These are phyloP conservation scores for Cyphomyrus plagiostoma DNA, from an alignment of 2,113 vertebrate species.

Conservation along the genomic window DNA sequence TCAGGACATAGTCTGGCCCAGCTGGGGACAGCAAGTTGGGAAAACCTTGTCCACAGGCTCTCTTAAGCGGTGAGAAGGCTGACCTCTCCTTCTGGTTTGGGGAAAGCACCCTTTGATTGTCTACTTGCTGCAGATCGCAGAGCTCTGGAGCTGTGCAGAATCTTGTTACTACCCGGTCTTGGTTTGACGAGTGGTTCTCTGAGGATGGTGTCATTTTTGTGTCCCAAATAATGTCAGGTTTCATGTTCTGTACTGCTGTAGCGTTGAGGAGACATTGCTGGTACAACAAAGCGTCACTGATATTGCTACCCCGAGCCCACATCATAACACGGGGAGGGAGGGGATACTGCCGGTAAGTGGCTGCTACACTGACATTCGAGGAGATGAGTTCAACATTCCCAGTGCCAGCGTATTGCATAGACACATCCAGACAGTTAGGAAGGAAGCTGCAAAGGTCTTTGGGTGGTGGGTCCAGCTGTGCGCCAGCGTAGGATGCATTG, in stretches of 20 bases:
- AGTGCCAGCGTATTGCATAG: conserved; percentile 77
- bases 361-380: conserved; percentile 89
- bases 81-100: conserved; percentile 73
- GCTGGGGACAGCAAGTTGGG: conserved; percentile 47
- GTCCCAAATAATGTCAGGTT: conserved; percentile 76
- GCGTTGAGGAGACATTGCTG: conserved; percentile 88
- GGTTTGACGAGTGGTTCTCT: conserved; percentile 63
- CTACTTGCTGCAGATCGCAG: conserved; percentile 54
- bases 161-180: conserved; percentile 51
- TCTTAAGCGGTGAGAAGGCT: conserved; percentile 83
- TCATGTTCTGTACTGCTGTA: conserved; percentile 77
- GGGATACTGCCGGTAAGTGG: conserved; percentile 90
- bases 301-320: conserved; percentile 80
- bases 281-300: conserved; percentile 82
- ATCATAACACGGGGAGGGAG: conserved; percentile 76
- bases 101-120: conserved; percentile 50
- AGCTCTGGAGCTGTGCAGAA: conserved; percentile 53
- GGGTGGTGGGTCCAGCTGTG: conserved; percentile 58
- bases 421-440: conserved; percentile 79
- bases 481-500: conserved; percentile 72
- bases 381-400: conserved; percentile 90
- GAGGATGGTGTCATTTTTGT: conserved; percentile 57
- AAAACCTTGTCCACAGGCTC: conserved; percentile 69
- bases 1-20: conserved; percentile 61
- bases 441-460: conserved; percentile 82